phyloP scores from a whole-genome alignment of 2,797 vertebrate species.

The Urophycis tenuis region DNA sequence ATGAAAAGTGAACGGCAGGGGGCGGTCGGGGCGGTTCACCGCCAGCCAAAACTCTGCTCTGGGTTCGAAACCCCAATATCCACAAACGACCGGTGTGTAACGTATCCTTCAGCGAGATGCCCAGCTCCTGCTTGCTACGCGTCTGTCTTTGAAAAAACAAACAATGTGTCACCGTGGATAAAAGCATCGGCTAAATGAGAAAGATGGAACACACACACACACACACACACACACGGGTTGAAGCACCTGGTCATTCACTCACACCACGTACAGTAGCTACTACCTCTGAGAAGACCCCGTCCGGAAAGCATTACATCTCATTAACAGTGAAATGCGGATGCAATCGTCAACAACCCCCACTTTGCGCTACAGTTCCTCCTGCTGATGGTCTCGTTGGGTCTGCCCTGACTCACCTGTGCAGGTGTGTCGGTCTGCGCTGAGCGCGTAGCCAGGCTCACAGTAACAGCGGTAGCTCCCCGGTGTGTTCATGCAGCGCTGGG shows the following conservation, averaged over 20 bases:
- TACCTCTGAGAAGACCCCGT: neutral
- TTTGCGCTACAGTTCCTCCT: neutral
- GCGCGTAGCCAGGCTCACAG: constrained; percentile 63
- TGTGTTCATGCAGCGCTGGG: constrained; percentile 71
- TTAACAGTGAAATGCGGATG: too few species aligned
- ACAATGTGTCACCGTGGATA: neutral
- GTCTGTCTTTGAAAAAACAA: neutral
- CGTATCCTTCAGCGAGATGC: neutral
- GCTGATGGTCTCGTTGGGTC: neutral
- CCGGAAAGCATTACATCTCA: neutral
- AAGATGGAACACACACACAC: neutral
- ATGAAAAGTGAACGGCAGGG: constrained; percentile 40
- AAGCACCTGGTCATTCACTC: neutral
- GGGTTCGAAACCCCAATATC: neutral
- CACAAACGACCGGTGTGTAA: neutral
- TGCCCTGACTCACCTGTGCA: constrained; percentile 58
- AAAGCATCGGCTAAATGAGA: neutral
- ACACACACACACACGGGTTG: neutral
- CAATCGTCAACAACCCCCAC: neutral
- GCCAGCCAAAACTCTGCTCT: neutral
- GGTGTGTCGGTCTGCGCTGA: constrained; percentile 59
- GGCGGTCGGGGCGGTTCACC: neutral
- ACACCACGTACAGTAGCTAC: neutral
- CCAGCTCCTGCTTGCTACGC: neutral
- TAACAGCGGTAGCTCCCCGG: constrained; percentile 68